Conservation (phyloP, 2,888 invertebrate genomes). For the Eupithecia vulgata region DNA sequence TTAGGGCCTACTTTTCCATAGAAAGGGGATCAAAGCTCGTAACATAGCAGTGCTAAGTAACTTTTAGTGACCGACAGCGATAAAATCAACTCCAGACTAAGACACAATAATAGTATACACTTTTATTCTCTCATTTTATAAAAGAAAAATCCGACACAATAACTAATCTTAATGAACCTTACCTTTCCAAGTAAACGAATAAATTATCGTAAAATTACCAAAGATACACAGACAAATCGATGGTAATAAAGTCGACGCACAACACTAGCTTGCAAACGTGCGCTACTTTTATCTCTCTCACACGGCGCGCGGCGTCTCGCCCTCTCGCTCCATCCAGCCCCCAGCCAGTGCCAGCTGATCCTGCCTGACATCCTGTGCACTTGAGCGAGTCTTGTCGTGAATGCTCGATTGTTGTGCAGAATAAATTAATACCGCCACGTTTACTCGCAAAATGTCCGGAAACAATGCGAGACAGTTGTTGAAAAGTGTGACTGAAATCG, state of each 20-base stretch:
- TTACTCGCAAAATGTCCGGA: constrained; percentile 61
- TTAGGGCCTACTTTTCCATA: too few species aligned
- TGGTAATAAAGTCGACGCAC: constrained; percentile 9
- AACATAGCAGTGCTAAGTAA: not conserved
- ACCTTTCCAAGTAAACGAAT: not conserved
- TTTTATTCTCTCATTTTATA: not conserved
- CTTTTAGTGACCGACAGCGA: not conserved
- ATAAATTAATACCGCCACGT: constrained; percentile 47
- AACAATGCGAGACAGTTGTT: constrained; percentile 67
- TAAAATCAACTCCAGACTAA: not conserved
- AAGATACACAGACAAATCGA: constrained; percentile 8
- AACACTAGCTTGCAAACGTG: constrained; percentile 28
- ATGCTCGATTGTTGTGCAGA: constrained; percentile 41
- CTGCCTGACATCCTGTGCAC: constrained; percentile 34
- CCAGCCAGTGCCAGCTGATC: constrained; percentile 41
- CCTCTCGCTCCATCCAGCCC: constrained; percentile 40
- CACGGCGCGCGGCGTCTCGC: constrained; percentile 4
- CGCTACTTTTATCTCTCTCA: constrained; percentile 36
- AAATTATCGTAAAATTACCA: constrained; percentile 7
- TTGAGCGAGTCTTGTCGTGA: constrained; percentile 41
- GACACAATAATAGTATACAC: not conserved
- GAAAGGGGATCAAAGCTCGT: not conserved
- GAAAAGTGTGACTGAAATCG: constrained; percentile 66
- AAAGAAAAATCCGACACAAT: not conserved
- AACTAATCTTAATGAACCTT: too few species aligned